Percentiles rank a stretch among this genome's conserved stretches.
phyloP scores from a whole-genome alignment of 2,797 vertebrate genomes.

The Coluber constrictor region DNA sequence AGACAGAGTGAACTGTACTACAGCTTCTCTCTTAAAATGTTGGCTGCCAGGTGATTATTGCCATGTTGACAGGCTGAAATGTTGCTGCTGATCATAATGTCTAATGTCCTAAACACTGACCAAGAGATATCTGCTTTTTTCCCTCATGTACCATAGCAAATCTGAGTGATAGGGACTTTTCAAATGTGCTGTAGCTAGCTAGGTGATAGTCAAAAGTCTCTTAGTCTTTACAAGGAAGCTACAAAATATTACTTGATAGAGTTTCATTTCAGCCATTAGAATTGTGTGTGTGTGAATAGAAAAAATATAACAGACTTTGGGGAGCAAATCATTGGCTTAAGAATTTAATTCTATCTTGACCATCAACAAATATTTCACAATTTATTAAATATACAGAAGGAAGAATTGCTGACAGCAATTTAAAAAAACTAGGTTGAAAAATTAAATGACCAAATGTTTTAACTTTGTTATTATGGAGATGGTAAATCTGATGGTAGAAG shows the following conservation, averaged over 20 bases:
- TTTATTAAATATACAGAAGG: not conserved
- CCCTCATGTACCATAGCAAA: not conserved
- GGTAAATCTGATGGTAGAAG: not conserved
- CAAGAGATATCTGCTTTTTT: not conserved
- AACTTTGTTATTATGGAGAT: not conserved
- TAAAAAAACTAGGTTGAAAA: not conserved
- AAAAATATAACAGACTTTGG: constrained; percentile 16
- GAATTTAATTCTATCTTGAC: constrained; percentile 17
- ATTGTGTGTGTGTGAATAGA: not conserved
- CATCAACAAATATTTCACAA: not conserved
- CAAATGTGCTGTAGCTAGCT: constrained; percentile 31
- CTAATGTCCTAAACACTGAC: not conserved
- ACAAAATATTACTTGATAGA: constrained; percentile 16
- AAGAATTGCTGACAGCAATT: not conserved
- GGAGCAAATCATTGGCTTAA: not conserved
- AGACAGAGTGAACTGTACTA: not conserved
- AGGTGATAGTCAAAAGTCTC: constrained; percentile 43
- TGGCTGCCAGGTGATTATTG: not conserved
- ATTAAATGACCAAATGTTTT: not conserved
- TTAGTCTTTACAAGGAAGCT: constrained; percentile 43
- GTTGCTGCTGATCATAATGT: not conserved
- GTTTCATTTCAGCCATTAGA: constrained; percentile 25
- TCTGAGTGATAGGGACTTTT: not conserved
- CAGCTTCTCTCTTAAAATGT: not conserved
- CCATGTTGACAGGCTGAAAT: not conserved